Conservation (phyloP, 2,888 invertebrate species). For the Drosophila nigricruria region DNA sequence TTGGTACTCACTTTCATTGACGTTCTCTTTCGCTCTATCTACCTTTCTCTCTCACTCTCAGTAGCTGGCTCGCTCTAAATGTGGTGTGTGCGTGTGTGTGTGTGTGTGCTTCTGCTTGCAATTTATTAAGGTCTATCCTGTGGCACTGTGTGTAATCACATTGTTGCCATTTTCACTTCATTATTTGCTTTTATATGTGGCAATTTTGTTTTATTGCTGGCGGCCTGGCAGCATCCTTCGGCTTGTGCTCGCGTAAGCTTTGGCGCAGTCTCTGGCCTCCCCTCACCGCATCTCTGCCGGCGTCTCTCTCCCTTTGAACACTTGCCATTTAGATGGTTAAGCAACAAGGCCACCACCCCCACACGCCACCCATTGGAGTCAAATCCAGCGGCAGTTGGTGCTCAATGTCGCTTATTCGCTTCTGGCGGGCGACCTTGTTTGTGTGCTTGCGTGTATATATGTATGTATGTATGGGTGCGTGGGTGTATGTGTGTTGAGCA, state of each 20-base stretch:
- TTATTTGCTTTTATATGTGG: slow-evolving; percentile 80
- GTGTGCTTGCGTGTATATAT: slow-evolving; percentile 18
- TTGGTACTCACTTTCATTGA: slow-evolving; percentile 5
- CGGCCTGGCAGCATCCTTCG: slow-evolving; percentile 58
- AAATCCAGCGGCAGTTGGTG: slow-evolving; percentile 32
- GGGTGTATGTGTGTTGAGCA: slow-evolving; percentile 19
- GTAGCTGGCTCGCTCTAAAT: slow-evolving; percentile 16
- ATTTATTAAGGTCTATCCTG: slow-evolving; percentile 60
- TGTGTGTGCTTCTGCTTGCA: slow-evolving; percentile 32
- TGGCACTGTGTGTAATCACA: slow-evolving; percentile 76
- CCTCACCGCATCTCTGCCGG: not conserved
- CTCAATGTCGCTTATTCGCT: slow-evolving; percentile 62
- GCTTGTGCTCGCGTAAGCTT: slow-evolving; percentile 54
- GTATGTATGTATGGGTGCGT: slow-evolving; percentile 15
- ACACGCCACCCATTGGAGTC: slow-evolving; percentile 23
- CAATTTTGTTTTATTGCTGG: slow-evolving; percentile 77
- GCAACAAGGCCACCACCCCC: slow-evolving; percentile 71
- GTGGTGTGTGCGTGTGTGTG: not conserved
- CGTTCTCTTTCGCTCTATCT: slow-evolving; percentile 9
- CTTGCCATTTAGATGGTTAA: slow-evolving; percentile 72
- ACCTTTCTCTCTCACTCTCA: not conserved
- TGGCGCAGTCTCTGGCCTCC: slow-evolving; percentile 20
- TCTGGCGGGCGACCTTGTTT: slow-evolving; percentile 67
- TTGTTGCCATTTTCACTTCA: slow-evolving; percentile 82
- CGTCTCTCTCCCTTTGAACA: slow-evolving; percentile 33